These are phyloP conservation scores for Periophthalmus modestus DNA, from an alignment of 2,113 vertebrate species.

Conservation along the genomic window DNA sequence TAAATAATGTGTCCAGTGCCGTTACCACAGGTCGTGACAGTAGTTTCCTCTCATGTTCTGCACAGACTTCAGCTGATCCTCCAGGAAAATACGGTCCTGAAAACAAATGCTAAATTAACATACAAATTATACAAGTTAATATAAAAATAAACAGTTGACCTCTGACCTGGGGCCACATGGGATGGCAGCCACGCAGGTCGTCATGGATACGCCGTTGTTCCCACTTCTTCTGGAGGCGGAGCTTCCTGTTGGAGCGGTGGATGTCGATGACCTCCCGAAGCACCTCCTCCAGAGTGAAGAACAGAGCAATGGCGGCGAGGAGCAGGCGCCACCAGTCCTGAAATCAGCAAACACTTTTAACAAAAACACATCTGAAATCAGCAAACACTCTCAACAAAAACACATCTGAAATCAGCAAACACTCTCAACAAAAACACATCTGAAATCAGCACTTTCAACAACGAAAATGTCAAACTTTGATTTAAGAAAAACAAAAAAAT, in stretches of 20 bases:
- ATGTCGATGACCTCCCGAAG: conserved; percentile 67
- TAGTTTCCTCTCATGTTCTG: conserved; percentile 56
- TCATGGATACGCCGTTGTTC: conserved; percentile 43
- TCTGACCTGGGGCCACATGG: conserved; percentile 76
- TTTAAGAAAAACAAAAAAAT: too few species aligned
- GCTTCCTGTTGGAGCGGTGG: conserved; percentile 50
- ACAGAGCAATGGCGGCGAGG: conserved; percentile 56
- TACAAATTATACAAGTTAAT: background rate
- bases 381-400: background rate
- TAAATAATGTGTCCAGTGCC: too few species aligned
- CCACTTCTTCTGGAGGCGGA: conserved; percentile 54
- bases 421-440: too few species aligned
- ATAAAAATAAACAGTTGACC: background rate
- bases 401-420: too few species aligned
- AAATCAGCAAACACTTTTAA: background rate
- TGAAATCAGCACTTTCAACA: too few species aligned
- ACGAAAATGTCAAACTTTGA: too few species aligned
- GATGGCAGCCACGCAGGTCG: conserved; percentile 63
- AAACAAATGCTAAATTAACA: background rate
- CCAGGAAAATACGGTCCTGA: conserved; percentile 64
- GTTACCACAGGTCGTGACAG: conserved; percentile 66
- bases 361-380: background rate
- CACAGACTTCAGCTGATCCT: conserved; percentile 49
- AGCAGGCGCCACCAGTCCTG: conserved; percentile 75
- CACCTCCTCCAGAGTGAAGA: conserved; percentile 60